phyloP scores from a whole-genome alignment of 2,113 vertebrate species.

The Illadopsis cleaveri region DNA sequence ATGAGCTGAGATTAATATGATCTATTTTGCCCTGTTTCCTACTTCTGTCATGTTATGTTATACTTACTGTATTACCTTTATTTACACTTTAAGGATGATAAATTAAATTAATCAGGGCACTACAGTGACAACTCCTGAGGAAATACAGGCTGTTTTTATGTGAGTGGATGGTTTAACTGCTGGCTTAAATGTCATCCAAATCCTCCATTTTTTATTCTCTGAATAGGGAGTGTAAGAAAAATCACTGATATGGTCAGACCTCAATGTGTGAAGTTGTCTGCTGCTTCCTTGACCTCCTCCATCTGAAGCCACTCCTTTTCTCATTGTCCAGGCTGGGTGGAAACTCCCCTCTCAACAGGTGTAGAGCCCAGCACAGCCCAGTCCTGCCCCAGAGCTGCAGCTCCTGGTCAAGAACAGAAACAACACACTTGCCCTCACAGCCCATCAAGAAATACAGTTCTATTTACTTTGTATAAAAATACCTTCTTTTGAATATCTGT shows the following conservation, averaged over 20 bases:
- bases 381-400: background rate
- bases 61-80: background rate
- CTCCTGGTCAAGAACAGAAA: background rate
- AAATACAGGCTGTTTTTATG: background rate
- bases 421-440: background rate
- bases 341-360: background rate
- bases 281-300: accelerated
- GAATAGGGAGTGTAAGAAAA: background rate
- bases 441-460: background rate
- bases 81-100: background rate
- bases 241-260: background rate
- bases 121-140: background rate
- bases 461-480: background rate
- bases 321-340: background rate
- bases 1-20: background rate
- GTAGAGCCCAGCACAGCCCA: background rate
- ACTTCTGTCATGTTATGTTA: background rate
- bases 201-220: background rate
- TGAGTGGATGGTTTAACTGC: background rate
- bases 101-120: background rate
- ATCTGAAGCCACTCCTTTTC: background rate
- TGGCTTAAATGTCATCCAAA: background rate
- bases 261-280: accelerated
- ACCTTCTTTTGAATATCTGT: background rate
- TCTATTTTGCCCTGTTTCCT: background rate